Percentiles rank a stretch among this genome's conserved stretches.
Evolutionary conservation across 2,113 vertebrate species (phyloP).

Genomic region (Coregonus clupeaformis): DNA sequence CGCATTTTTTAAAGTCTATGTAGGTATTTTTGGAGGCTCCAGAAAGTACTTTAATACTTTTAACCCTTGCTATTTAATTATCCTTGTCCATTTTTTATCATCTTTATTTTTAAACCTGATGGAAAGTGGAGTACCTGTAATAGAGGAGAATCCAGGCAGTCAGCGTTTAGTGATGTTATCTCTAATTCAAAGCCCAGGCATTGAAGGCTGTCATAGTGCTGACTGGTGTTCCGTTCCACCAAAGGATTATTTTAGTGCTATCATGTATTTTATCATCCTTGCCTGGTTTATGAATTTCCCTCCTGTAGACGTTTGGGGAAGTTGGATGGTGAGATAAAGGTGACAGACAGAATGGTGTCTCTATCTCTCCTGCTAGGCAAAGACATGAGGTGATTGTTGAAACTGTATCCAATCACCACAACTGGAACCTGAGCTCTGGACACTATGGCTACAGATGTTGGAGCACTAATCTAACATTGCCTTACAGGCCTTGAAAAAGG

Average conservation of each 20-base stretch:
- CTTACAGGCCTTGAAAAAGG: too few species aligned
- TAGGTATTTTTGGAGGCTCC: neutral
- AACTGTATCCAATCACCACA: slow-evolving; percentile 16
- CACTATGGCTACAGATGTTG: too few species aligned
- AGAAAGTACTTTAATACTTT: too few species aligned
- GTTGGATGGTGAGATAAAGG: slow-evolving; percentile 26
- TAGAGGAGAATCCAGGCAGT: neutral
- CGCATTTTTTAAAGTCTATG: neutral
- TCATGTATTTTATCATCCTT: slow-evolving; percentile 9
- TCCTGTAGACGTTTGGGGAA: neutral
- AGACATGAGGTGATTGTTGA: slow-evolving; percentile 28
- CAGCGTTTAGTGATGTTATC: slow-evolving; percentile 16
- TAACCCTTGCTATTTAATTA: too few species aligned
- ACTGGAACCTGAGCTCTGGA: neutral
- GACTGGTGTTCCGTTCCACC: slow-evolving; percentile 13
- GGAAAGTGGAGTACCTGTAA: neutral
- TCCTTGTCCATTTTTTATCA: too few species aligned
- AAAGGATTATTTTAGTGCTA: neutral
- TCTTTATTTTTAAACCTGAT: too few species aligned
- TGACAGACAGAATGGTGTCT: neutral
- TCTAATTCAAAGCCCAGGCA: slow-evolving; percentile 29
- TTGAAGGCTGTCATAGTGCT: slow-evolving; percentile 1
- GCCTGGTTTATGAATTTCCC: too few species aligned
- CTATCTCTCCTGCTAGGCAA: neutral
- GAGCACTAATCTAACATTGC: too few species aligned